Evolutionary conservation across 2,797 vertebrate species (phyloP).

Genomic region (Monodelphis domestica): DNA sequence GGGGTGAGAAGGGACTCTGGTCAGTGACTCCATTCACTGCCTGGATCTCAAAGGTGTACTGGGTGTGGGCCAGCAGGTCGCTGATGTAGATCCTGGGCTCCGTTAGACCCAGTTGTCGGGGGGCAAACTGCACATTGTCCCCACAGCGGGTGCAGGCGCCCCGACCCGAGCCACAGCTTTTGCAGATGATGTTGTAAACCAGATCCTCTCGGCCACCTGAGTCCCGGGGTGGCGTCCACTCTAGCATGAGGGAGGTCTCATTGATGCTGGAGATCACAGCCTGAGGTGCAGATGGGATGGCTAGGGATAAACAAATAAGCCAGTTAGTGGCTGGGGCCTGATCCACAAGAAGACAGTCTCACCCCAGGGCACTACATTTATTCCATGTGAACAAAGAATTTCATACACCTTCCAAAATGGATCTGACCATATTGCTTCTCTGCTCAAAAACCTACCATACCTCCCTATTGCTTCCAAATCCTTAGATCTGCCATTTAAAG

Average conservation of each 20-base stretch:
- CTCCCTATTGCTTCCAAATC: neutral
- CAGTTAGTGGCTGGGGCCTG: neutral
- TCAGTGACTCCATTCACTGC: conserved; percentile 95
- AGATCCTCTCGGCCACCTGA: conserved; percentile 93
- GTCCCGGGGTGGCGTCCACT: conserved; percentile 92
- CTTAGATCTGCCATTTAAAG: neutral
- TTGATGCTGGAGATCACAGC: conserved; percentile 96
- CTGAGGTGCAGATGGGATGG: conserved; percentile 92
- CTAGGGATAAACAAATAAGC: conserved; percentile 76
- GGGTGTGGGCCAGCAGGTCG: conserved; percentile 95
- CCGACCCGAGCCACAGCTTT: conserved; percentile 92
- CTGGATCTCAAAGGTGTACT: conserved; percentile 97
- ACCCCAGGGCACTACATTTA: neutral
- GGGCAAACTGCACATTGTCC: conserved; percentile 94
- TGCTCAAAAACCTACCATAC: neutral
- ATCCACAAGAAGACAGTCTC: neutral
- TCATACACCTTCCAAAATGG: neutral
- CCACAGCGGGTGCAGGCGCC: conserved; percentile 94
- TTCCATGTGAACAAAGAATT: neutral
- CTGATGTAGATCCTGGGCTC: conserved; percentile 91
- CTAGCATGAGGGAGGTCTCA: conserved; percentile 94
- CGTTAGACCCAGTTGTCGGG: conserved; percentile 93
- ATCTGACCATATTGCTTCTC: neutral
- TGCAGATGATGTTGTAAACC: conserved; percentile 97
- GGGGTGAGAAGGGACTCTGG: conserved; percentile 94